Evolutionary conservation across 1,140 invertebrate genomes (phyloP), one percentile per base, ranked within the genome.

Genomic region (Neodiprion virginianus): DNA sequence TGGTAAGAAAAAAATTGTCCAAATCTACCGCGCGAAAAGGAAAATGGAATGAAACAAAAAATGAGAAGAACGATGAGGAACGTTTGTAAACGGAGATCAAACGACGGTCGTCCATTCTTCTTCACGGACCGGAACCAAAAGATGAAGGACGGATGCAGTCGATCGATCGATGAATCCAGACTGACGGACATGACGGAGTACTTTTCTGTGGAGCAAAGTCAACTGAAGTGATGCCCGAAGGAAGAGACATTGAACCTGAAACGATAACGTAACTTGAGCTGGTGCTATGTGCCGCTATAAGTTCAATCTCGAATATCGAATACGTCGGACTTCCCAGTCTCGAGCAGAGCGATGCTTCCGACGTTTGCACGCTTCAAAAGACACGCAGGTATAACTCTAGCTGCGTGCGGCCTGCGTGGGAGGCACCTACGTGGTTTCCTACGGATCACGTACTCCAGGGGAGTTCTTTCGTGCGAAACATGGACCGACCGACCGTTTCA

Each of bases 181-280:
- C 78, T 74, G 73, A 67, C 65, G 65, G 72, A 48, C 40, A 73
- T 75, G 72, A 72, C 74, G 71, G 72, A 72, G 74, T 72, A 75
- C 72, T 75, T 78, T 83, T 78, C 79, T 80, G 79, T 76, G 77
- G 77, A 75, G 72, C 76, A 82, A 80, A 79, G 76, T 73, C 74
- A 67, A 72, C 65, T 67, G 68, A 47, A 48, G 66, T 67, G 72
- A 74, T 67, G 73, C 73, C 48, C 72, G 72, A 71, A 69, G 69
- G 70, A 66, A 72, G 74, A 78, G 75, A 77, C 67, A 40, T 40
- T 40, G 28, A 40, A 40, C 28, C 28, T 40, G 28, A 2, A 40
- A 40, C 5, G 28, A 5, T 3, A 40, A 5, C 28, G 28, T 40
- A 40, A 40, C 28, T 40, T 40, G 2, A 40, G 28, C 28, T 40